Percentiles rank a stretch among this genome's conserved stretches.
Conservation (phyloP, 2,797 vertebrate species). For the Semaprochilodus insignis region DNA sequence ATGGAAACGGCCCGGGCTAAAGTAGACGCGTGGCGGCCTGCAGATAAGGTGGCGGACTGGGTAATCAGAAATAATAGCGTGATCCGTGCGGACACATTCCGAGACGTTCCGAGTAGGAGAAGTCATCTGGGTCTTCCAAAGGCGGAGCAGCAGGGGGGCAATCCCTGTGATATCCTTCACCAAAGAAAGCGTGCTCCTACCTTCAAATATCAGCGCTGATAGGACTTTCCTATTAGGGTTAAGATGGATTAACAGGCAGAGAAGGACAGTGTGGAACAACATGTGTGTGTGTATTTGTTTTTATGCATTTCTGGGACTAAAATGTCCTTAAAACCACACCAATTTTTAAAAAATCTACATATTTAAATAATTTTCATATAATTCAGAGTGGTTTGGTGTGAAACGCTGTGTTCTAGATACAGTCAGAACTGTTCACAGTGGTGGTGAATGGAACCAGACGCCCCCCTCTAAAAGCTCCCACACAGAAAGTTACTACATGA, state of each 20-base stretch:
- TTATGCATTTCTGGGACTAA: neutral
- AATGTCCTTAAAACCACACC: neutral
- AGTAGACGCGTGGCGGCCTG: conserved; percentile 76
- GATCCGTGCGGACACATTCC: conserved; percentile 65
- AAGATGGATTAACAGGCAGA: conserved; percentile 59
- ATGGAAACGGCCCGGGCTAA: conserved; percentile 62
- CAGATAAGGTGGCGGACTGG: conserved; percentile 75
- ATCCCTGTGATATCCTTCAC: conserved; percentile 67
- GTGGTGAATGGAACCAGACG: too few species aligned
- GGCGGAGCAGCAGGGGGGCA: conserved; percentile 65
- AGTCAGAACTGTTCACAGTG: too few species aligned
- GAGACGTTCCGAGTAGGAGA: conserved; percentile 63
- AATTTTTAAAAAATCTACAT: too few species aligned
- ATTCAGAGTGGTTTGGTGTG: too few species aligned
- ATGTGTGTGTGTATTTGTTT: conserved; percentile 11
- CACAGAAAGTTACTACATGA: too few species aligned
- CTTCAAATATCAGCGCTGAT: conserved; percentile 74
- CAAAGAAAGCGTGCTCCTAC: conserved; percentile 65
- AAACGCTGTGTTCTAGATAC: too few species aligned
- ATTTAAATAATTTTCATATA: too few species aligned
- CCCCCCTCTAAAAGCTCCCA: too few species aligned
- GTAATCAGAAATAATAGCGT: conserved; percentile 71
- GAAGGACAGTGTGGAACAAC: conserved; percentile 43
- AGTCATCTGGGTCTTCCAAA: conserved; percentile 63
- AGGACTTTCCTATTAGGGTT: conserved; percentile 41